Base-by-base conservation (phyloP, 2,797 vertebrate genomes). In the Gallinago nigripennis region DNA sequence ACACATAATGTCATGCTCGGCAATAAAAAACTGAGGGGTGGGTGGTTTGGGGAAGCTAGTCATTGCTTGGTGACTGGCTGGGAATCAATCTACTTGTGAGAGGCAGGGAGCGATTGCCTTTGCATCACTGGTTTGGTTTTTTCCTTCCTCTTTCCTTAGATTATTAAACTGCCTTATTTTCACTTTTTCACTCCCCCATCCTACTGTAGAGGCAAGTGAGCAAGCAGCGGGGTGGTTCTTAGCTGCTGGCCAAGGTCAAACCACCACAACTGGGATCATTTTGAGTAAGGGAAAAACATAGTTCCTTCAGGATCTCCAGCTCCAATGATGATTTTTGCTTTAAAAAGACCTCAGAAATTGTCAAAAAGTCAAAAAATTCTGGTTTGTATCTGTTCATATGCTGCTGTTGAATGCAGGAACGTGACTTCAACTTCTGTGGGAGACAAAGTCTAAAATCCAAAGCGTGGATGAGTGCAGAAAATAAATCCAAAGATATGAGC, bases 401-500 rank as follows among this genome's bases (percentile, higher is more conserved):
- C 16, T 53, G 8, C 31, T 86, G 23, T 54, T 43, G 12, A 76
- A 61, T n/a, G 30, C 12, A 72, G 24, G 25, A 58, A 46, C 0
- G 1, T 4, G 12, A 65, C 18, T 25, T 71, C 41, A 57, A 0
- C 14, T 66, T 31, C 13, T 27, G 16, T 2, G 12, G 14, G 37
- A 72, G 8, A 48, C 12, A 39, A 53, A 53, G 27, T 16, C 24
- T 54, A 50, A 14, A 16, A 24, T 4, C 45, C 8, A n/a, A 63
- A 4, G 0, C 0, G 1, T 20, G 56, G 24, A 51, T 24, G 16
- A 12, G 8, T 13, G 12, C 15, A 73, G 25, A 63, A 41, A 1
- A 12, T 46, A 17, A 61, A 70, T 37, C 13, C 30, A 70, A 76
- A 77, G 28, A 39, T 4, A 2, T 5, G 7, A 60, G 25, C 3